phyloP scores from a whole-genome alignment of 2,888 invertebrate genomes.

The Tiphia femorata region DNA sequence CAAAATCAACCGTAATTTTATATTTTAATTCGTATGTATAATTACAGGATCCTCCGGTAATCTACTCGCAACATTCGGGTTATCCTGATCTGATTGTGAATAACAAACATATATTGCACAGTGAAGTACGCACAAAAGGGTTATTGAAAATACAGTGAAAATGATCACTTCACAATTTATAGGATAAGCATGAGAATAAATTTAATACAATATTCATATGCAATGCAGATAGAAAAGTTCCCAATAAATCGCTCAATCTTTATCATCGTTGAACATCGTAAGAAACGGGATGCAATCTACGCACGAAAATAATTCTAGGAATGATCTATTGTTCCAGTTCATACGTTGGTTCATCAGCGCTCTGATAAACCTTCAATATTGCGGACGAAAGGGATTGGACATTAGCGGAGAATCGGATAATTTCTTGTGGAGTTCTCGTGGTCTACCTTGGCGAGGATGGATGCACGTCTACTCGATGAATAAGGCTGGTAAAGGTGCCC shows the following conservation, averaged over 20 bases:
- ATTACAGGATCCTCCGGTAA: slow-evolving; percentile 32
- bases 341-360: slow-evolving; percentile 65
- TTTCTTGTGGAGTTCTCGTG: slow-evolving; percentile 58
- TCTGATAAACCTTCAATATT: slow-evolving; percentile 64
- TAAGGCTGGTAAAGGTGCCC: slow-evolving; percentile 63
- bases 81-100: slow-evolving; percentile 63
- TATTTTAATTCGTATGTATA: no score
- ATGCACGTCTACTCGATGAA: slow-evolving; percentile 69
- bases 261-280: no score
- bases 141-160: no score
- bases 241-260: no score
- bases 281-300: no score
- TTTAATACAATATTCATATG: no score
- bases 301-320: no score
- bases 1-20: no score
- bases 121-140: slow-evolving; percentile 47
- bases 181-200: no score
- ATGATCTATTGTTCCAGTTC: no score
- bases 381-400: slow-evolving; percentile 61
- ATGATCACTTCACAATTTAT: no score
- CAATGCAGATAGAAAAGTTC: no score
- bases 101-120: slow-evolving; percentile 65
- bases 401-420: slow-evolving; percentile 48
- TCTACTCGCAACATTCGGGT: slow-evolving; percentile 30
- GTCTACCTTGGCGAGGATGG: slow-evolving; percentile 68